phyloP scores from a whole-genome alignment of 2,888 invertebrate genomes.

The Blastobasis lacticolella region DNA sequence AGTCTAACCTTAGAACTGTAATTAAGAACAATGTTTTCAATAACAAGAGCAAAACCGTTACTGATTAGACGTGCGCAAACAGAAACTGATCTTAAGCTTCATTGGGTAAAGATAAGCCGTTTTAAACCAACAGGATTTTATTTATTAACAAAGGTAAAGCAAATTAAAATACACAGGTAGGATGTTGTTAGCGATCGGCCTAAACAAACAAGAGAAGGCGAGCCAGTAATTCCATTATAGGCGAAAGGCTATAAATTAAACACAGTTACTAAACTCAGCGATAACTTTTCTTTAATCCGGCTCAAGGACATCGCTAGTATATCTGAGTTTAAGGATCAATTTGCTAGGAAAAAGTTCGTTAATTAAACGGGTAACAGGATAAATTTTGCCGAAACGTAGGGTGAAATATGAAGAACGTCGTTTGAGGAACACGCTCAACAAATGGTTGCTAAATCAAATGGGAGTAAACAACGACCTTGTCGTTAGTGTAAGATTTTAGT shows the following conservation, averaged over 20 bases:
- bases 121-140: no score
- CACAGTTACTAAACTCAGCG: constrained; percentile 10
- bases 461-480: no score
- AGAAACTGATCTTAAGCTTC: no score
- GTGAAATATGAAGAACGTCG: not conserved
- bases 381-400: constrained; percentile 1
- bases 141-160: not conserved
- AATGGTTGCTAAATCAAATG: no score
- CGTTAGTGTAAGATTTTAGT: no score
- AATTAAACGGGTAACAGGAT: constrained; percentile 7
- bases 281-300: constrained; percentile 15
- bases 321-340: constrained; percentile 4
- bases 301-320: constrained; percentile 6
- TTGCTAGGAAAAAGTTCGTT: constrained; percentile 6
- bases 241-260: constrained; percentile 15
- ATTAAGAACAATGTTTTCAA: no score
- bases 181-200: constrained; percentile 11
- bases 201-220: constrained; percentile 16
- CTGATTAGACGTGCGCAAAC: no score
- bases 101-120: no score
- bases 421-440: no score
- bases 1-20: no score
- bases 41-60: no score
- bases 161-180: not conserved
- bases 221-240: constrained; percentile 16